Evolutionary conservation across 2,113 vertebrate species (phyloP), one percentile per base, ranked within the genome.

Genomic region (Saguinus midas): DNA sequence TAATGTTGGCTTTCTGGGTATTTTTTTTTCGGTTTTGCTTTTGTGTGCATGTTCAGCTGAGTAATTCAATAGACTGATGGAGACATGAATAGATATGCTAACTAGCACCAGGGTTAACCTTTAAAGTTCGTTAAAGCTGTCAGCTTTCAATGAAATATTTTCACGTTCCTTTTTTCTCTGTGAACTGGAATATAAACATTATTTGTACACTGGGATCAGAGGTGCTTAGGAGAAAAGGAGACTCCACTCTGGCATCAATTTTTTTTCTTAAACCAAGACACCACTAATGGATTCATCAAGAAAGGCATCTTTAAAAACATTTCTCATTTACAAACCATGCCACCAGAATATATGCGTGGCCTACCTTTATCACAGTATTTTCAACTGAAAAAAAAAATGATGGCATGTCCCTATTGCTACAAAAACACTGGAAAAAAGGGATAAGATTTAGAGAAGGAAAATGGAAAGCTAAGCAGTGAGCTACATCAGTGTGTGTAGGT

Each of bases 61-160:
- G 98, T 98, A 98, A 98, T 98, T 98, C 98, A 98, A 98, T 97
- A 98, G 98, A 98, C 95, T 98, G 98, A 98, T 98, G 98, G 97
- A 98, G 98, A 98, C 97, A 98, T 98, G 98, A 98, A 98, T 98
- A 99, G 98, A 97, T 98, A 98, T 98, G 98, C 98, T 98, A 99
- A 99, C 97, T 98, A 98, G 97, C 97, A 98, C 96, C 82, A 97
- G 96, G 82, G 96, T 97, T 99, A 99, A 98, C 98, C 98, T 99
- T 98, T 98, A 98, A 98, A 98, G 97, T 98, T 99, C 85, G 6
- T 99, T 98, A 98, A 98, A 98, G 95, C 98, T 98, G 98, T 98
- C 98, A 98, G 96, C 80, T 98, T 98, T 98, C 98, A 97, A 98
- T 98, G 95, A 98, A 98, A 98, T 98, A 98, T 98, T 99, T 98